Evolutionary conservation across 2,888 invertebrate genomes (phyloP).

Genomic region (Rugalucina vietnamica): DNA sequence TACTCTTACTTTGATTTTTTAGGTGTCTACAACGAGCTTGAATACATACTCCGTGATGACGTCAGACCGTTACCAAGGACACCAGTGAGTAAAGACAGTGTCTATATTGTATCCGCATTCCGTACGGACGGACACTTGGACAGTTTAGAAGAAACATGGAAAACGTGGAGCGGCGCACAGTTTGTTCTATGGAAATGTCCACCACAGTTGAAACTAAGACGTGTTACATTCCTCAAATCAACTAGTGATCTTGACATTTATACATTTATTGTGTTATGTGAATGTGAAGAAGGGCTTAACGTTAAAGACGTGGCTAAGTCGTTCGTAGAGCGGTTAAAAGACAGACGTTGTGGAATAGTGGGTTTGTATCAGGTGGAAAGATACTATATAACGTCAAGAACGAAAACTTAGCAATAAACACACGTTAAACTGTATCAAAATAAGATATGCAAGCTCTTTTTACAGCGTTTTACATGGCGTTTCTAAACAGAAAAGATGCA

Average conservation of each 20-base stretch:
- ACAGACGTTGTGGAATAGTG: conserved; percentile 75
- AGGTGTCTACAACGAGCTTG: conserved; percentile 71
- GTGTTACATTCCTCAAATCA: conserved; percentile 76
- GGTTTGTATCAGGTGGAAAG: conserved; percentile 74
- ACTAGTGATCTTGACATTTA: conserved; percentile 64
- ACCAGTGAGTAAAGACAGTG: conserved; percentile 76
- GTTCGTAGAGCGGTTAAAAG: conserved; percentile 74
- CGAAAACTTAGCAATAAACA: conserved; percentile 22
- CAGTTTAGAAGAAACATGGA: conserved; percentile 75
- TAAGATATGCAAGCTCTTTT: too few species aligned
- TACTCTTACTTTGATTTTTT: too few species aligned
- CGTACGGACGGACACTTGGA: conserved; percentile 71
- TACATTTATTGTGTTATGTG: conserved; percentile 75
- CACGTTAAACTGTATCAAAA: too few species aligned
- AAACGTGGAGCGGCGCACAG: conserved; percentile 79
- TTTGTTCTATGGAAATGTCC: conserved; percentile 77
- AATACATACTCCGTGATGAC: conserved; percentile 64
- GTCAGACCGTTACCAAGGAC: conserved; percentile 74
- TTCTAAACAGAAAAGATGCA: too few species aligned
- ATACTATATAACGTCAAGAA: conserved; percentile 69
- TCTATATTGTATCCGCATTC: conserved; percentile 76
- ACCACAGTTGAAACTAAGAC: conserved; percentile 71
- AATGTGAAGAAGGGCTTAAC: conserved; percentile 75
- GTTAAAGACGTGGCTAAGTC: conserved; percentile 70
- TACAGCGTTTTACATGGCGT: too few species aligned